Evolutionary conservation across 2,113 vertebrate species (phyloP), one percentile per base, ranked within the genome.

Genomic region (Stigmatopora nigra): DNA sequence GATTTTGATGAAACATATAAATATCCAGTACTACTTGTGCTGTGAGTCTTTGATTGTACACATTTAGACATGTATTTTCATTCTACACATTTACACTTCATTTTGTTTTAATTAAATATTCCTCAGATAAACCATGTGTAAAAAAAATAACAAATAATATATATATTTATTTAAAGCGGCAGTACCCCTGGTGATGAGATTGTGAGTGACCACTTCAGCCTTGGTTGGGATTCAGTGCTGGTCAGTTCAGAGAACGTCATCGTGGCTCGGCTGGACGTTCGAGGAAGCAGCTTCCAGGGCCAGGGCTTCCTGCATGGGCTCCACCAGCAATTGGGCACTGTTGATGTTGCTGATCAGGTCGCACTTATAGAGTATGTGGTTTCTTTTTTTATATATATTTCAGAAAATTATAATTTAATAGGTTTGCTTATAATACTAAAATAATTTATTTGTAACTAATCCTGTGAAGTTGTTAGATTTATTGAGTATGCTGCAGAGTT

Each of bases 171-270:
- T 31, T 2, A 31, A 31, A 98, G 96, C 84, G 93, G 95, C 77
- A 90, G 92, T 81, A 86, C 91, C 85, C 97, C 94, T 49, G 97
- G 97, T 81, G 92, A 92, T 68, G 95, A 99, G 81, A 77, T 93
- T 56, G 97, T 98, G 79, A 93, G 89, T 63, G 96, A 99, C 80
- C 90, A 85, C 69, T 99, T 93, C 85, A 89, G 81, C 46, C 80
- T 96, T 73, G 89, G 92, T 84, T 98, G 96, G 97, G 95, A 96
- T 82, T 95, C 95, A 1, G 94, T 96, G 63, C 92, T 99, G 85
- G 91, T 95, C 68, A 96, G 95, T 84, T 94, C 91, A 1, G 93
- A 95, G 79, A 89, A 87, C 68, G 81, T 97, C 73, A 93, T 99
- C 66, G 85, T 94, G 78, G 96, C 93, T 78, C 92, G 92, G 38